Base-by-base conservation (phyloP, 2,113 vertebrate species). In the Syngnathus typhle region DNA sequence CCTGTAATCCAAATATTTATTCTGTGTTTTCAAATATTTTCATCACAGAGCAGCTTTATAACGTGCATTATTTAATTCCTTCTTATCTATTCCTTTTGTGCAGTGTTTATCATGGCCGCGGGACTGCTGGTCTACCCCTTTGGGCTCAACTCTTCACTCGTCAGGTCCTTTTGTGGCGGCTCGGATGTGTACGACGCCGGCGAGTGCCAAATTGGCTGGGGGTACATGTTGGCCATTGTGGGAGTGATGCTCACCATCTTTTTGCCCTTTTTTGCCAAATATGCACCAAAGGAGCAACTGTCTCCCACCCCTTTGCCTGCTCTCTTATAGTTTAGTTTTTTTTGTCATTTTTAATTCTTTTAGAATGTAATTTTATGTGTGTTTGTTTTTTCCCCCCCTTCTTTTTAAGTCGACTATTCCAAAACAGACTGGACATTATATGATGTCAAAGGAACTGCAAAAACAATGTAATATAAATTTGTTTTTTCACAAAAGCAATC, bases 221-320 rank as follows among this genome's bases (percentile, higher is more conserved):
- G 94, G 51, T 96, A 95, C 75, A 97, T 95, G 94, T 86, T 97
- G 85, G 94, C 94, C 36, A 95, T 96, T 5, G 95, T 96, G 3
- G 94, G 94, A 23, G 94, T 97, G 75, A 93, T 96, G 94, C 92
- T 97, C 80, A 95, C 95, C 19, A 90, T 95, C 76, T 97, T 97
- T 85, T 87, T 97, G 88, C 95, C 95, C 74, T 96, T 95, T 88
- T 97, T 97, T 78, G 94, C 94, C 82, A 96, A 95, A 93, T 97
- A 97, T 72, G 94, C 94, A 82, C 94, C 95, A 6, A 95, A 95
- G 90, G 95, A 97, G 90, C 93, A 95, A 70, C 89, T 91, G 76
- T 95, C 93, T 73, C 94, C 94, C 32, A 96, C 94, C 52, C 94
- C 95, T 9, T 81, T 97, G 72, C 95, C 95, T 82, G 93, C 94